Evolutionary conservation across 2,113 vertebrate genomes (phyloP), one percentile per base, ranked within the genome.

Genomic region (Paramisgurnus dabryanus): DNA sequence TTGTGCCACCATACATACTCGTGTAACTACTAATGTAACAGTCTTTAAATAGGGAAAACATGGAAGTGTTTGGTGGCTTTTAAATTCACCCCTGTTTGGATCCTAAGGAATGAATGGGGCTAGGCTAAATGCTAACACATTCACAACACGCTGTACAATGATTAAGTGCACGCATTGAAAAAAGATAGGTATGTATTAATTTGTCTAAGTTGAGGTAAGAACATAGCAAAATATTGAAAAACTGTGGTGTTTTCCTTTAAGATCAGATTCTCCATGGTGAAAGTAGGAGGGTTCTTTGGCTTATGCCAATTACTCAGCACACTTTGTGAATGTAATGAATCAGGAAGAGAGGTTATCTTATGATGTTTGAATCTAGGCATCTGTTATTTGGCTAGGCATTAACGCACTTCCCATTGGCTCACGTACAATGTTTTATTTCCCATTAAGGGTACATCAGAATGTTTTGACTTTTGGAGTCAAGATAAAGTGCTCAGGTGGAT

Each of bases 261-360:
- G 64, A 50, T 75, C 47, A 3, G 15, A 22, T 41, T 22, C 22
- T 60, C 22, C 53, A 74, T 75, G 50, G 55, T 22, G 53, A 60
- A 58, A 49, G 45, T 47, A 22, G 41, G 63, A 47, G 71, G 39
- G 50, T 69, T 43, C 12, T 67, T 53, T 61, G 39, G 47, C 18
- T 69, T 69, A 40, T 55, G 72, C 34, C 72, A 67, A 47, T 67
- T 65, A 58, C 40, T 47, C 18, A 18, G 60, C 65, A 53, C 79
- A 60, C 70, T 67, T 39, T 70, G 77, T 70, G 82, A 69, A 70
- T 61, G 50, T 64, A 61, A 11, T 79, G 71, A 68, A 67, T 65
- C 40, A 18, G 82, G 40, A 41, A 66, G 41, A 69, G 63, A 53
- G 79, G 70, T 75, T 81, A 75, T 79, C 57, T 74, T 34, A 2